These are phyloP conservation scores for Zoroaster sp. DNA, from an alignment of 53 echinoderm and acorn worm species.

Conservation along the genomic window DNA sequence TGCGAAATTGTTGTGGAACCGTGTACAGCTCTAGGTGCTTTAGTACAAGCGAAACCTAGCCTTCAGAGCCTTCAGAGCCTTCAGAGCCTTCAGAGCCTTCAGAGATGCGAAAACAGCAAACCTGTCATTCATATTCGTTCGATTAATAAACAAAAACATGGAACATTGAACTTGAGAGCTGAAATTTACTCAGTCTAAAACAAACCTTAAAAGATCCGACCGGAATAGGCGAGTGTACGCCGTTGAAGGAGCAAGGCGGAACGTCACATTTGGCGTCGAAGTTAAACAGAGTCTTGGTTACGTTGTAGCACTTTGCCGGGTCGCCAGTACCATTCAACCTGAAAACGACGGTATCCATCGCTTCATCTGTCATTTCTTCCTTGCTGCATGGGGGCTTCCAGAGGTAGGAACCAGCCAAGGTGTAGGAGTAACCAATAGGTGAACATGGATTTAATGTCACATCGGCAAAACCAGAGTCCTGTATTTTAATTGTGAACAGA, in stretches of 20 bases:
- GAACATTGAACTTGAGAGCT: too few species aligned
- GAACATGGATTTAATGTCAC: slow-evolving; percentile 41
- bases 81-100: too few species aligned
- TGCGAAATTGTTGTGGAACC: too few species aligned
- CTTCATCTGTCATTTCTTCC: background rate
- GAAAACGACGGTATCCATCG: background rate
- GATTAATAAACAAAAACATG: too few species aligned
- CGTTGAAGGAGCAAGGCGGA: slow-evolving; percentile 56
- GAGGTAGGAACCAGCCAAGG: slow-evolving; percentile 26
- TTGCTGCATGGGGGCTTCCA: slow-evolving; percentile 58
- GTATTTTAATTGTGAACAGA: background rate
- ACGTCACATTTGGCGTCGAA: slow-evolving; percentile 21
- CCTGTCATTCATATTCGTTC: too few species aligned
- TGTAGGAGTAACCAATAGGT: slow-evolving; percentile 50
- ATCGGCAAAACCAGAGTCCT: slow-evolving; percentile 39
- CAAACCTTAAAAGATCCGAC: slow-evolving; percentile 52
- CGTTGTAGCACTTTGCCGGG: slow-evolving; percentile 12
- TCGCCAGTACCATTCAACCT: slow-evolving; percentile 45
- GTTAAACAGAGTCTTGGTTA: slow-evolving; percentile 30
- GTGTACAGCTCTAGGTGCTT: too few species aligned
- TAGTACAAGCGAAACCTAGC: too few species aligned
- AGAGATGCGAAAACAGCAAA: too few species aligned
- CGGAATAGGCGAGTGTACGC: slow-evolving; percentile 54
- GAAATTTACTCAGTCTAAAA: too few species aligned
- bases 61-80: too few species aligned